Evolutionary conservation across 2,797 vertebrate species (phyloP).

Genomic region (Menidia menidia): DNA sequence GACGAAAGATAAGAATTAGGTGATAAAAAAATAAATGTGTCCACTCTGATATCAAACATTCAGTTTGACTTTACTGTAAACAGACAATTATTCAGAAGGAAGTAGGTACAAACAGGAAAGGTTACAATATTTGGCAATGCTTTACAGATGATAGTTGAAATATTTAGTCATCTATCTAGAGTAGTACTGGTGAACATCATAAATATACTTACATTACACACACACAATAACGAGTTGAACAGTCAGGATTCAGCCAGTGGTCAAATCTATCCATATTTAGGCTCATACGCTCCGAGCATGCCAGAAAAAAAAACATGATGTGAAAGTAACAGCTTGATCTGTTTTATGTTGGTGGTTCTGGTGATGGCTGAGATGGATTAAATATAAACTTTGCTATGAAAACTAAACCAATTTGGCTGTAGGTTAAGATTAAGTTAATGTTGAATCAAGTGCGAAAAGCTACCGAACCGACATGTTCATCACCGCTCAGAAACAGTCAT

Average conservation of each 20-base stretch:
- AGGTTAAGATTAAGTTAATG: conserved; percentile 1
- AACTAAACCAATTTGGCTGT: conserved; percentile 2
- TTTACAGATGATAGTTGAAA: conserved; percentile 46
- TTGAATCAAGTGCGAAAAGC: conserved; percentile 10
- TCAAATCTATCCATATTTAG: conserved; percentile 23
- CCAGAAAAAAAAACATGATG: conserved; percentile 27
- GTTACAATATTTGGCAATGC: conserved; percentile 53
- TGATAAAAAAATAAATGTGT: conserved; percentile 46
- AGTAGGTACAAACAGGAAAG: conserved; percentile 25
- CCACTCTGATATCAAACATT: conserved; percentile 61
- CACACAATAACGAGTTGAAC: conserved; percentile 46
- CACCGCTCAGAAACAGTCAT: conserved; percentile 53
- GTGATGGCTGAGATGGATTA: neutral
- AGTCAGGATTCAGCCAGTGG: conserved; percentile 66
- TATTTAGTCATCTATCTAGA: conserved; percentile 30
- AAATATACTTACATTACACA: conserved; percentile 42
- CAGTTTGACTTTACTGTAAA: conserved; percentile 49
- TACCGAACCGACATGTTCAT: conserved; percentile 14
- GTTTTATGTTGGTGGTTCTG: conserved; percentile 21
- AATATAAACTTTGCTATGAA: neutral
- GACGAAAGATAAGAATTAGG: conserved; percentile 25
- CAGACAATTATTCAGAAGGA: conserved; percentile 19
- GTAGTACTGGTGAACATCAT: conserved; percentile 31
- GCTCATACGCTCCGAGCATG: conserved; percentile 10
- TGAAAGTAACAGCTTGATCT: conserved; percentile 13